Evolutionary conservation across 2,113 vertebrate species (phyloP), one percentile per base, ranked within the genome.

Genomic region (Notarius quadriscutis): DNA sequence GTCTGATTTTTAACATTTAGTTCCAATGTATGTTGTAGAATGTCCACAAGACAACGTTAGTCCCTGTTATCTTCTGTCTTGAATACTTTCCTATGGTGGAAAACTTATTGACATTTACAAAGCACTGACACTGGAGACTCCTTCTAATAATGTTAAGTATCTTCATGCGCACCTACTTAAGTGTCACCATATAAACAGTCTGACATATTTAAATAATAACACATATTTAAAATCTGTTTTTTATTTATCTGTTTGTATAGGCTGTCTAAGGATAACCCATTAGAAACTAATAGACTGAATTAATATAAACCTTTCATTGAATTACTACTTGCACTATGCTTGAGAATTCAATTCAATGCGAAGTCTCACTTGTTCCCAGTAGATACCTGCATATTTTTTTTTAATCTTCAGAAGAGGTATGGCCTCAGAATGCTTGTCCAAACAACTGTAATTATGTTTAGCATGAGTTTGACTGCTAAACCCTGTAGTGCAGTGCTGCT

Each of bases 361-460:
- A 69, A 48, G 83, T 34, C 57, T 53, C 79, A 50, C 41, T 41
- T 82, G 20, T 48, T 63, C 5, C 30, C 20, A 51, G 60, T 62
- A 48, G 58, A 82, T 67, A 67, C 55, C 30, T 60, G 51, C 27
- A 22, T 18, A 9, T 50, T 63, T 84, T 53, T 53, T 41, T 62
- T 89, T 87, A 86, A 87, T 87, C 41, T 78, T 78, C 41, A 84
- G 50, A 77, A 86, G 90, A 78, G 86, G 81, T 84, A 86, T 87
- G 84, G 88, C 90, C 87, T 41, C 86, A 89, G 85, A 81, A 90
- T 88, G 71, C 87, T 91, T 91, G 89, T 92, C 84, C 86, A 87
- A 92, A 90, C 50, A 87, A 91, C 91, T 86, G 84, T 92, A 91
- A 93, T 93, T 90, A 91, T 84, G 92, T 88, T 86, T 34, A 87